phyloP scores from a whole-genome alignment of 2,888 invertebrate species.

The Xanthorhoe spadicearia region DNA sequence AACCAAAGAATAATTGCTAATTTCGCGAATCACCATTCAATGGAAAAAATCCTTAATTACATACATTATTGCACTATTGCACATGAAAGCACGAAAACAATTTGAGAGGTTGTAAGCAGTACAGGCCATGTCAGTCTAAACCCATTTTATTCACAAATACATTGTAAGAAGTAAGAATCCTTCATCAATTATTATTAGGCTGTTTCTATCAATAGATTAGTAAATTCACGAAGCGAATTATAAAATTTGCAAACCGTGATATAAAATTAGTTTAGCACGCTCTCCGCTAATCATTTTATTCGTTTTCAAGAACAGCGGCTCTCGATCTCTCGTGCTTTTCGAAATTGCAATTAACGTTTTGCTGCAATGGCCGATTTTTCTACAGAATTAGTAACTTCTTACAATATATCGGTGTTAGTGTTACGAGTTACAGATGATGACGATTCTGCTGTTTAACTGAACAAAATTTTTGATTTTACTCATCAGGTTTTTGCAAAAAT shows the following conservation, averaged over 20 bases:
- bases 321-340: conserved; percentile 16
- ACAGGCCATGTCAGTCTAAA: conserved; percentile 25
- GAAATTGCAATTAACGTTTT: conserved; percentile 12
- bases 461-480: not conserved
- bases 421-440: not conserved
- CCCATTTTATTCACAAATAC: conserved; percentile 14
- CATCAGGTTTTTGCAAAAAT: not conserved
- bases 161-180: conserved; percentile 28
- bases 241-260: conserved; percentile 25
- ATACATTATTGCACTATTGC: conserved; percentile 74
- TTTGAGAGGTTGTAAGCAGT: conserved; percentile 28
- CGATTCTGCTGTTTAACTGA: not conserved
- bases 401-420: conserved; percentile 2
- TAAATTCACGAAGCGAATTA: conserved; percentile 27
- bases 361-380: not conserved
- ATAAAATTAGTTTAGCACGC: conserved; percentile 31
- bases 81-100: conserved; percentile 43
- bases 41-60: conserved; percentile 60
- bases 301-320: conserved; percentile 24
- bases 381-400: conserved; percentile 10
- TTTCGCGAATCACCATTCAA: conserved; percentile 70
- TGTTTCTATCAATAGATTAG: conserved; percentile 11
- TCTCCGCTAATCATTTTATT: conserved; percentile 24
- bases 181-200: conserved; percentile 2
- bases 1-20: conserved; percentile 47